Conservation (phyloP, 2,888 invertebrate genomes). For the Patella pellucida region DNA sequence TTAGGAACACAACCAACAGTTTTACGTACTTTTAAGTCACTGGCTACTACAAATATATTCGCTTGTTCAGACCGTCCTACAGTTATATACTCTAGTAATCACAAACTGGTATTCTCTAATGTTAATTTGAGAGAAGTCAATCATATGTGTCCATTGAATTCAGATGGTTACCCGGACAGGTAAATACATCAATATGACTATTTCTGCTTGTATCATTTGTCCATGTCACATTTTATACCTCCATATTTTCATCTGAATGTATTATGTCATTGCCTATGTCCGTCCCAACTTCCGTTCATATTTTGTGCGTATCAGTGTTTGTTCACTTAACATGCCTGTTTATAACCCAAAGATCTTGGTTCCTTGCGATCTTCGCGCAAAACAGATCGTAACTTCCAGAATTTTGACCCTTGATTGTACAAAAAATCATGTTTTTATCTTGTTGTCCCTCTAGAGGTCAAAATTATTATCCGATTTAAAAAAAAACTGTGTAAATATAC, state of each 20-base stretch:
- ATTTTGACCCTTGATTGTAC: too few relatives aligned
- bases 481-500: too few relatives aligned
- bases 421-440: too few relatives aligned
- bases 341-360: not conserved
- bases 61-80: constrained; percentile 99
- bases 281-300: too few relatives aligned
- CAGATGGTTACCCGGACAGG: constrained; percentile 95
- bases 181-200: constrained; percentile 57
- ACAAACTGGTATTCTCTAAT: constrained; percentile 98
- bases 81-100: constrained; percentile 99
- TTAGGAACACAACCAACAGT: constrained; percentile 98
- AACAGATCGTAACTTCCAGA: too few relatives aligned
- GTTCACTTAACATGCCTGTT: too few relatives aligned
- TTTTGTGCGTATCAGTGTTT: too few relatives aligned
- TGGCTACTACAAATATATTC: constrained; percentile 92
- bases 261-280: not conserved
- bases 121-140: constrained; percentile 83
- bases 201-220: not conserved
- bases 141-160: constrained; percentile 97
- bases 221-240: not conserved
- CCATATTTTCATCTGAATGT: not conserved
- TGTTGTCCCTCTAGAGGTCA: too few relatives aligned
- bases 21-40: constrained; percentile 81
- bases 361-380: too few relatives aligned
- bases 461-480: too few relatives aligned